phyloP scores from a whole-genome alignment of 23 tunicate genomes.

The Trididemnum miniatum region DNA sequence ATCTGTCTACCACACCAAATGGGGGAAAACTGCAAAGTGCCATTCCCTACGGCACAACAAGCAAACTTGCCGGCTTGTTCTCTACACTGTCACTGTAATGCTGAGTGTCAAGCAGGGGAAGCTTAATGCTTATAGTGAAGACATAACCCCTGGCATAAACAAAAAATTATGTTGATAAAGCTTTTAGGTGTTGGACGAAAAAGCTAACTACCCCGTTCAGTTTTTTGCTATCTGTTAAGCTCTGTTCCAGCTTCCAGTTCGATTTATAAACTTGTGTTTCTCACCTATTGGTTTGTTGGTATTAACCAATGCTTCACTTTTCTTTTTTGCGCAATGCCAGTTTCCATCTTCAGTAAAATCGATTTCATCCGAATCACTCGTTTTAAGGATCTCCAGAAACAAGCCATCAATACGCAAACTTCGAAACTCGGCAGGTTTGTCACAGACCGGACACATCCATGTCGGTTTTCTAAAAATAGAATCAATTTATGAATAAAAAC shows the following conservation, averaged over 20 bases:
- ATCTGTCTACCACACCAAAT: no score
- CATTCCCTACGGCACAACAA: no score
- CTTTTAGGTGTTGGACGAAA: background rate
- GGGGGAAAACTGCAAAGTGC: no score
- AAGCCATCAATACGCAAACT: constrained; percentile 50
- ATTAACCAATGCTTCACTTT: constrained; percentile 40
- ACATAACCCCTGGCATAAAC: no score
- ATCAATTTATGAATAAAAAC: no score
- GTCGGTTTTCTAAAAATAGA: constrained; percentile 65
- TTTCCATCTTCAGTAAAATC: constrained; percentile 73
- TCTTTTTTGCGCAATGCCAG: constrained; percentile 56
- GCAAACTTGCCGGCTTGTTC: no score
- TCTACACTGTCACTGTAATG: no score
- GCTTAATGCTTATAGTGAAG: no score
- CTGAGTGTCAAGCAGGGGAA: no score
- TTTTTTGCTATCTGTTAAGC: no score
- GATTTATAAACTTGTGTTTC: background rate
- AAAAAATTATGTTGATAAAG: background rate
- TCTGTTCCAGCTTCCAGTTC: background rate
- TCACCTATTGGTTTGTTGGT: constrained; percentile 65
- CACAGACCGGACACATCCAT: constrained; percentile 95
- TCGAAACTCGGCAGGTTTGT: constrained; percentile 63
- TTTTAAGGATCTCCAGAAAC: constrained; percentile 64
- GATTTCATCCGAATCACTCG: constrained; percentile 51
- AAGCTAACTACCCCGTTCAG: background rate